Percentiles rank a stretch among this genome's conserved stretches.
Conservation (phyloP, 1,140 invertebrate species). For the Ladona fulva region DNA sequence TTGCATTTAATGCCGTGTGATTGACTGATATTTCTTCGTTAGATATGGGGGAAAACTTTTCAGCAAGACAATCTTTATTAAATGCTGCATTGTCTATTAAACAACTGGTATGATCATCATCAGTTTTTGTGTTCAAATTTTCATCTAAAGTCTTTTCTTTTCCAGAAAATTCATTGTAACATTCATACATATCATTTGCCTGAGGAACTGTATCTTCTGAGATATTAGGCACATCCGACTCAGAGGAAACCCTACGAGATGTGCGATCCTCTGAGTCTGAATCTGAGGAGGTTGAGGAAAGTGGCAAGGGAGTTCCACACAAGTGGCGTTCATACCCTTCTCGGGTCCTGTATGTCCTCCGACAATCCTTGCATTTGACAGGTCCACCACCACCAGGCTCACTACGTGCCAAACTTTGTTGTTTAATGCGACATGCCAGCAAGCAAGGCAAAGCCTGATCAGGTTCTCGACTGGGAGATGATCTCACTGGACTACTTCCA, state of each 20-base stretch:
- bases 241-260: neutral
- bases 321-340: conserved; percentile 78
- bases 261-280: neutral
- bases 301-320: neutral
- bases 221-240: neutral
- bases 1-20: neutral
- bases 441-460: conserved; percentile 38
- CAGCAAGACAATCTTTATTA: neutral
- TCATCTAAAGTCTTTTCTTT: neutral
- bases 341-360: conserved; percentile 78
- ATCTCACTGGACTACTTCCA: conserved; percentile 31
- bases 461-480: conserved; percentile 23
- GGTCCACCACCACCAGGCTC: conserved; percentile 46
- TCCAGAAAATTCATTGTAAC: neutral
- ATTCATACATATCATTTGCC: neutral
- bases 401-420: neutral
- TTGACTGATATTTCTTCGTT: neutral
- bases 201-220: neutral
- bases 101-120: neutral
- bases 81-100: neutral
- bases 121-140: neutral
- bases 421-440: conserved; percentile 17
- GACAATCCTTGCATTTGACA: conserved; percentile 78
- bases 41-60: neutral
- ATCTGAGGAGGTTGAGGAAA: neutral